phyloP scores from a whole-genome alignment of 2,888 invertebrate genomes.

The Ormyrus rosae region DNA sequence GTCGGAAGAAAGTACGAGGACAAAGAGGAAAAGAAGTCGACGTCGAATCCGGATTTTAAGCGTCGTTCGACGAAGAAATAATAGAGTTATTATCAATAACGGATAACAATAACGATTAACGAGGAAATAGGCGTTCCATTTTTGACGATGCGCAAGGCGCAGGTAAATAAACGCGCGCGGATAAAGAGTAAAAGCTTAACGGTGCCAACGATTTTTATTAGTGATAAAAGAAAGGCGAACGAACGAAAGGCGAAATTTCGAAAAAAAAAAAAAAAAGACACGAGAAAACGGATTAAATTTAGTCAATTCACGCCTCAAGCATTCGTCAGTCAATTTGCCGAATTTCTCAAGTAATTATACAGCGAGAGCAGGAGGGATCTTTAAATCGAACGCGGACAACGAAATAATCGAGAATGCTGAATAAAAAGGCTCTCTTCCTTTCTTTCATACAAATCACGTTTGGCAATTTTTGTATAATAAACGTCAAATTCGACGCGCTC shows the following conservation, averaged over 20 bases:
- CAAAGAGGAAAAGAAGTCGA: slow-evolving; percentile 23
- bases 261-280: slow-evolving; percentile 3
- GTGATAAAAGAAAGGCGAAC: slow-evolving; percentile 18
- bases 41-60: slow-evolving; percentile 41
- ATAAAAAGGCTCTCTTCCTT: background rate
- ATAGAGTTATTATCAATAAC: slow-evolving; percentile 43
- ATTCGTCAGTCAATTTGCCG: slow-evolving; percentile 56
- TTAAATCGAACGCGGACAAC: slow-evolving; percentile 34
- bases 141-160: slow-evolving; percentile 30
- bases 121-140: slow-evolving; percentile 34
- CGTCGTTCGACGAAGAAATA: slow-evolving; percentile 47
- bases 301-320: slow-evolving; percentile 55
- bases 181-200: slow-evolving; percentile 21
- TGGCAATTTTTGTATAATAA: background rate
- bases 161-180: background rate
- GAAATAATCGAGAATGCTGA: slow-evolving; percentile 14
- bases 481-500: slow-evolving; percentile 31
- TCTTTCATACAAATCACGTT: background rate
- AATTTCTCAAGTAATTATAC: slow-evolving; percentile 35
- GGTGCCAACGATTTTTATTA: slow-evolving; percentile 54
- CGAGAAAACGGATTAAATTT: slow-evolving; percentile 30
- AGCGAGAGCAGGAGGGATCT: background rate
- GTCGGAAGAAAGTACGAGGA: slow-evolving; percentile 42
- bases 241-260: background rate
- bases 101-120: slow-evolving; percentile 40